Conservation (phyloP, 1,140 invertebrate species). For the Drosophila lacteicornis region DNA sequence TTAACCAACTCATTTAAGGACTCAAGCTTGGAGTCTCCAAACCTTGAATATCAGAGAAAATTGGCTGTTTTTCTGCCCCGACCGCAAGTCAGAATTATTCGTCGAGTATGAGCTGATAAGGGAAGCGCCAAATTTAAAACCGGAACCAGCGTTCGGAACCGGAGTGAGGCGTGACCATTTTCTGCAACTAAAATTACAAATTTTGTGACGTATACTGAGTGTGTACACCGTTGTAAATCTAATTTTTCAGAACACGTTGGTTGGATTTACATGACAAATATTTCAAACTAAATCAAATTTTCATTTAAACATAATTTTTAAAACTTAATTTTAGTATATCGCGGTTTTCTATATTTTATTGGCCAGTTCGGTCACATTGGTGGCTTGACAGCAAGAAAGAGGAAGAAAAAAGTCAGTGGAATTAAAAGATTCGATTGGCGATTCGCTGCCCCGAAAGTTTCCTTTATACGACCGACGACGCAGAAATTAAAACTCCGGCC, state of each 20-base stretch:
- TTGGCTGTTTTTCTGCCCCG: too few species aligned
- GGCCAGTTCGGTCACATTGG: neutral
- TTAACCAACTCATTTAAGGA: too few species aligned
- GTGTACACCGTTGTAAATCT: too few species aligned
- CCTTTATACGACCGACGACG: constrained; percentile 73
- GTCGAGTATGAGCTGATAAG: too few species aligned
- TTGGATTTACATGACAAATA: neutral
- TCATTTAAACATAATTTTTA: neutral
- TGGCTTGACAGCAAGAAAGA: constrained; percentile 14
- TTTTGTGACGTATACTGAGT: too few species aligned
- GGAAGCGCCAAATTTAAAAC: too few species aligned
- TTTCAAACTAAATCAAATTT: neutral
- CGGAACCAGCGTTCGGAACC: too few species aligned
- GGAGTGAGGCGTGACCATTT: too few species aligned
- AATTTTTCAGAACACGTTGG: neutral
- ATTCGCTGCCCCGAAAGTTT: constrained; percentile 78
- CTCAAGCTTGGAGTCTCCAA: too few species aligned
- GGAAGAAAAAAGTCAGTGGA: constrained; percentile 59
- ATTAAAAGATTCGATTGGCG: constrained; percentile 69
- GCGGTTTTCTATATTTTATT: neutral
- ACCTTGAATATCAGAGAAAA: too few species aligned
- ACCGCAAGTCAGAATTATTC: too few species aligned
- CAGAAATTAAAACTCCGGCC: constrained; percentile 84
- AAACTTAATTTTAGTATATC: constrained; percentile 1
- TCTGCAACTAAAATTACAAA: too few species aligned